Evolutionary conservation across 2,113 vertebrate genomes (phyloP), one percentile per base, ranked within the genome.

Genomic region (Sialia sialis): DNA sequence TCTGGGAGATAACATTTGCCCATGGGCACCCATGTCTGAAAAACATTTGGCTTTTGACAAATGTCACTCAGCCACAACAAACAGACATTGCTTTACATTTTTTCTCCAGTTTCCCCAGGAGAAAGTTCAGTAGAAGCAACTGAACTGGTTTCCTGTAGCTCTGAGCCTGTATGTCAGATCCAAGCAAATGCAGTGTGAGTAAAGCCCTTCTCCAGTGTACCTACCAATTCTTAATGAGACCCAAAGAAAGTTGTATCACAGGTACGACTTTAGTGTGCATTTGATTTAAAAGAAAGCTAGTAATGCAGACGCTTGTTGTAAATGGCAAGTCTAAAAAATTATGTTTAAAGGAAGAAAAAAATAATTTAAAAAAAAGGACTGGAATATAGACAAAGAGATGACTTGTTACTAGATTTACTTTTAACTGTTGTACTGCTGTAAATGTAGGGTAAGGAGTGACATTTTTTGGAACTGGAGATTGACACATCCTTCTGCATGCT

Each of bases 391-490:
- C 12, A 52, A 78, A 91, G 27, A 0, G 1, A 36, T 58, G 20
- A 29, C 12, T 84, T 58, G 2, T 46, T 36, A 44, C 6, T 63
- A 26, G 16, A 23, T 80, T 93, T 69, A 27, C 12, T 43, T 44
- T 2, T 5, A 62, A 21, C 32, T 44, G 18, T 49, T 77, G 55
- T 54, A 63, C 11, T 55, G 43, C 22, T 63, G 22, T 59, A 60
- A 74, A 46, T 46, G 27, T 2, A 44, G 27, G 25, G 10, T 62
- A 51, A 74, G 23, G 13, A 77, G 55, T 22, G 39, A 63, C 16
- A 27, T 8, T 38, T 89, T 38, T 38, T 2, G 4, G 41, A 43
- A 25, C 13, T 0, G 0, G 8, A 10, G 19, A 63, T 72, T 1
- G 1, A 13, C 1, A 2, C 21, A 20, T 48, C 10, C 29, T 81